Percentiles rank a stretch among this genome's conserved stretches.
Evolutionary conservation across 2,113 vertebrate genomes (phyloP).

Genomic region (Morphnarchus princeps): DNA sequence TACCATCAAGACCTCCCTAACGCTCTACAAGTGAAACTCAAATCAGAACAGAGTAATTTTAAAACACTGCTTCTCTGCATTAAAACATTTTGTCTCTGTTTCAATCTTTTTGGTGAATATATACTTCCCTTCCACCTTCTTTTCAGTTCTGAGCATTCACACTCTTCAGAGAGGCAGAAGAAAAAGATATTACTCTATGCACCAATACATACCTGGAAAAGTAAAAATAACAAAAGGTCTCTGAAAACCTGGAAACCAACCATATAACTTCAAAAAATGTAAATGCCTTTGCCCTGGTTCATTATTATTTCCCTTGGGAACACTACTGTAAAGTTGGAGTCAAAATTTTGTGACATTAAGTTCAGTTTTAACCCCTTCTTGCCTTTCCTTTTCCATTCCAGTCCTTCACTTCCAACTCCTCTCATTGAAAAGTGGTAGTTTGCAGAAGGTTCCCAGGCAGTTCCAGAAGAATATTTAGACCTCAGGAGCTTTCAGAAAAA

Average conservation of each 20-base stretch:
- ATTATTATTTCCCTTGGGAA: neutral
- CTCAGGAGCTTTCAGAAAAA: neutral
- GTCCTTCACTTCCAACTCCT: neutral
- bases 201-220: neutral
- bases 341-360: neutral
- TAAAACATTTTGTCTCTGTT: neutral
- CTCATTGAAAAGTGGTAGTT: neutral
- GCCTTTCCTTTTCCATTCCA: neutral
- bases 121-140: neutral
- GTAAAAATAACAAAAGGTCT: neutral
- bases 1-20: neutral
- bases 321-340: neutral
- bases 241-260: neutral
- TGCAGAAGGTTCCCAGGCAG: neutral
- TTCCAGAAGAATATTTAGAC: neutral
- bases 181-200: neutral
- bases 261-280: neutral
- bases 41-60: neutral
- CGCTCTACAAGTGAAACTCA: neutral
- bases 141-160: neutral
- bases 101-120: neutral
- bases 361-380: neutral
- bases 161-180: neutral
- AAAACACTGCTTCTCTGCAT: neutral
- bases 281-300: neutral